Base-by-base conservation (phyloP, 2,888 invertebrate species). In the Rhabditoides inermis region DNA sequence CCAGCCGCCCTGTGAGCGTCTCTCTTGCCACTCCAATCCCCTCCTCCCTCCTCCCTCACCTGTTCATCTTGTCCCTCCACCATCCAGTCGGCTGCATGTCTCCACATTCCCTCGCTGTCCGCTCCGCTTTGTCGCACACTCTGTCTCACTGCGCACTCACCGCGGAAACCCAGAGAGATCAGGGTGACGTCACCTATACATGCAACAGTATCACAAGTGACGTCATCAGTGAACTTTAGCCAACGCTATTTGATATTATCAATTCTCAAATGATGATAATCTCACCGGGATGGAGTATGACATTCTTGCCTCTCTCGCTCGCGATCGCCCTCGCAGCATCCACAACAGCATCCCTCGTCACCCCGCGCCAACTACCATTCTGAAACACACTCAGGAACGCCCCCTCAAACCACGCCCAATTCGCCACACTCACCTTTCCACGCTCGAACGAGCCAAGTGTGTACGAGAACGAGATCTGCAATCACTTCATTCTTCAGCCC, bases 51-150 rank as follows among this genome's bases (percentile, higher is more conserved):
- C 39, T 15, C n/a, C 25, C 25, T 25, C 20, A 53, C 56, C 41
- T 45, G n/a, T 18, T 32, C 46, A 36, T 91, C 87, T 81, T 95
- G 95, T 79, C 86, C 83, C 27, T 82, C 81, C 40, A 88, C 85
- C 77, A 95, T 86, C 94, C 94, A 98, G 70, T 87, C 84, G 42
- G 90, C 90, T 10, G 92, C 88, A 78, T 87, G 53, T 86, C 76
- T 86, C 86, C 81, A 95, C 94, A 78, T 90, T 88, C 62, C 86
- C 85, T 80, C 87, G 83, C 81, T 95, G 94, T 75, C n/a, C n/a
- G 88, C 88, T 62, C 86, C 86, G 0, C 86, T 84, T 18, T 87
- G 83, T 49, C 90, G 78, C 5, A 87, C 86, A 53, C 87, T 86
- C 35, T 61, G 65, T 25, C 41, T 45, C 1, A 67, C 48, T 0